Percentiles rank a stretch among this genome's conserved stretches.
Evolutionary conservation across 2,797 vertebrate species (phyloP).

Genomic region (Enteromius thamalakanensis): DNA sequence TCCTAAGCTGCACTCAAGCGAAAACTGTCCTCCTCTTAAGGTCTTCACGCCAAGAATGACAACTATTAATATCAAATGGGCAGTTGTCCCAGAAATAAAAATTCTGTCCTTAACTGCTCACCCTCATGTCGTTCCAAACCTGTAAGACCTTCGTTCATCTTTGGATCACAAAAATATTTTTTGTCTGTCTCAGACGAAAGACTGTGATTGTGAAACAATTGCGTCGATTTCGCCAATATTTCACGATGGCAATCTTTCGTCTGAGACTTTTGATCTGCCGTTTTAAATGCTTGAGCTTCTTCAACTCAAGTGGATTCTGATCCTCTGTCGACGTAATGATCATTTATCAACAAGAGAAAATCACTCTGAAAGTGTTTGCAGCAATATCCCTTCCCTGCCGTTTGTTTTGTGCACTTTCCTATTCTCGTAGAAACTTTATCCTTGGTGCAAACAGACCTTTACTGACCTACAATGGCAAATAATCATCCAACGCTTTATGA

Average conservation of each 20-base stretch:
- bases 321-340: neutral
- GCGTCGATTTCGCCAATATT: too few relatives aligned
- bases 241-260: too few relatives aligned
- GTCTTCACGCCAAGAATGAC: neutral
- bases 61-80: neutral
- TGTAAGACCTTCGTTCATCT: neutral
- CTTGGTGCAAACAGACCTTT: neutral
- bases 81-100: neutral
- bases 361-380: neutral
- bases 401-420: neutral
- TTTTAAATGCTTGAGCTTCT: neutral
- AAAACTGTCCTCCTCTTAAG: neutral
- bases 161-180: neutral
- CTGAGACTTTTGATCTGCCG: neutral
- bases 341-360: neutral
- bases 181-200: too few relatives aligned
- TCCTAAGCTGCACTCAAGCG: neutral
- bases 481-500: neutral
- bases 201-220: too few relatives aligned
- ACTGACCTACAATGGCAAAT: constrained; percentile 1
- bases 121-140: neutral
- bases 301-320: neutral
- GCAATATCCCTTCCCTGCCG: neutral
- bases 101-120: neutral
- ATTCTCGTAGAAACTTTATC: neutral